Base-by-base conservation (phyloP, 2,888 invertebrate species). In the Rutpela maculata region DNA sequence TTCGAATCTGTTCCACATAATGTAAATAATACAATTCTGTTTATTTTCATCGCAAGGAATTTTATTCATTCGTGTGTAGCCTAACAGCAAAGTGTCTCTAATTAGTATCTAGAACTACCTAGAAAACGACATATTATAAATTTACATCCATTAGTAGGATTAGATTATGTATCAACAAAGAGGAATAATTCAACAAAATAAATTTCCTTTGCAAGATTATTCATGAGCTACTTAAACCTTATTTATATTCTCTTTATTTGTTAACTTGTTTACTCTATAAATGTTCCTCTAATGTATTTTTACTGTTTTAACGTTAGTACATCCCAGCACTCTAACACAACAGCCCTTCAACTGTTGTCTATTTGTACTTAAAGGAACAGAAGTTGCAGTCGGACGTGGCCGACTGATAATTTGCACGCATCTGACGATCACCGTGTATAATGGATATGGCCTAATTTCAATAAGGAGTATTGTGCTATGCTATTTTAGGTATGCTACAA, bases 131-230 rank as follows among this genome's bases (percentile, higher is more conserved):
- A 43, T 43, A 65, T 57, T 56, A 69, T 69, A 69, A 65, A 74
- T 72, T 60, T 65, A 74, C 74, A 38, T 74, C 74, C 74, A 74
- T 74, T 74, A 74, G 74, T 67, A 22, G 43, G 74, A 67, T 74
- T 66, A 74, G 74, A 74, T 74, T 67, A 31, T 74, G 74, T 74
- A 38, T 74, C 66, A 38, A 60, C 66, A 31, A 67, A 31, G 31
- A 56, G 56, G 62, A 43, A 74, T 43, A 60, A 67, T 43, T 43
- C 22, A 67, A 67, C 19, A 57, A 71, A 60, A 71, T 71, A 57
- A 57, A 71, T 71, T 57, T 31, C 57, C 38, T 59, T 38, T 71
- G 31, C 18, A 19, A 71, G 71, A 71, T 60, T 71, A 71, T 60
- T 57, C 60, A 71, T 57, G 60, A 60, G 18, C 60, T 57, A 71